Conservation (phyloP, 2,113 vertebrate genomes). For the Chamaetylas fuelleborni region DNA sequence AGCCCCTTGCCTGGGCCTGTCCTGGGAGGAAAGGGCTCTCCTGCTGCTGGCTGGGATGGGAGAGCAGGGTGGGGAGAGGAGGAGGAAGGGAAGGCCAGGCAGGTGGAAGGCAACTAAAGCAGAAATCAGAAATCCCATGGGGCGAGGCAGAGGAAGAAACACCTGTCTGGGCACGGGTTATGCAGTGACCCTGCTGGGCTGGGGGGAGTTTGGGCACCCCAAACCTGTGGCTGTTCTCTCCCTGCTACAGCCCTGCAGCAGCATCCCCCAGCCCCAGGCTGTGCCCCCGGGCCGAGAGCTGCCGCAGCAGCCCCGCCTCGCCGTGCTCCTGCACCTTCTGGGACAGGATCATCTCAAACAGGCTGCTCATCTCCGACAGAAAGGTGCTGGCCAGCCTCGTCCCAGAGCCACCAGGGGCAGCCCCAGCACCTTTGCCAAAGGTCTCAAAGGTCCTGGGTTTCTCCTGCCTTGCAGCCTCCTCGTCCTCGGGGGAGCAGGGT, state of each 20-base stretch:
- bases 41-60: background rate
- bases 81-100: background rate
- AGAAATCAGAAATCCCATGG: background rate
- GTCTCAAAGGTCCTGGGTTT: slow-evolving; percentile 87
- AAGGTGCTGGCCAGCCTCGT: slow-evolving; percentile 80
- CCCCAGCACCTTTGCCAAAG: slow-evolving; percentile 80
- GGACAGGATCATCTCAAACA: slow-evolving; percentile 90
- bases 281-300: slow-evolving; percentile 84
- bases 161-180: background rate
- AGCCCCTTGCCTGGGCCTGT: background rate
- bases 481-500: slow-evolving; percentile 43
- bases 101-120: background rate
- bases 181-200: background rate
- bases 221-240: background rate
- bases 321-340: slow-evolving; percentile 81
- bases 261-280: slow-evolving; percentile 75
- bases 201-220: background rate
- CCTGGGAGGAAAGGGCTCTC: background rate
- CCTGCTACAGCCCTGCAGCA: background rate
- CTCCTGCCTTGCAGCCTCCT: slow-evolving; percentile 52
- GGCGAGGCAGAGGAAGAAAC: background rate
- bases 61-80: background rate
- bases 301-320: slow-evolving; percentile 80
- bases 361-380: slow-evolving; percentile 90
- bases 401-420: background rate